Conservation (phyloP, 2,113 vertebrate species). For the Tauraco erythrolophus region DNA sequence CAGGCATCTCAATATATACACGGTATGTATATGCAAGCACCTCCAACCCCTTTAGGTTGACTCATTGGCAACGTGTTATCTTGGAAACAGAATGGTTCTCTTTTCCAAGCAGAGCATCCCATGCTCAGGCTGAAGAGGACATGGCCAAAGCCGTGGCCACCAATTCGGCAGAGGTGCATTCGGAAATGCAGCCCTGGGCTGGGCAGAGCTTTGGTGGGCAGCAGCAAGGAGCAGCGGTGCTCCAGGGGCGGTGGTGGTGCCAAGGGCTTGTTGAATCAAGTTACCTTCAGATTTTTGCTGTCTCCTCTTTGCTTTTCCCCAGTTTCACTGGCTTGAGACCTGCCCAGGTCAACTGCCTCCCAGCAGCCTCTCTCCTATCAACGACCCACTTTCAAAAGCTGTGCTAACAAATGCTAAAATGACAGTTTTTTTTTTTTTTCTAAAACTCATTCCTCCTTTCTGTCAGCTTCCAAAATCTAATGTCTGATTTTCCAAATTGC, state of each 20-base stretch:
- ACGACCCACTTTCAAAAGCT: neutral
- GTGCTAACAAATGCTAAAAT: neutral
- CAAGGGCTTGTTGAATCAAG: fast-evolving
- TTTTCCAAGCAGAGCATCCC: neutral
- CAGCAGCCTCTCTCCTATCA: neutral
- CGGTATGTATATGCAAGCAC: fast-evolving
- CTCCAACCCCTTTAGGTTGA: neutral
- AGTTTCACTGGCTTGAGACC: neutral
- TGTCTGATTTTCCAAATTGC: neutral
- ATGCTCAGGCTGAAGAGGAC: neutral
- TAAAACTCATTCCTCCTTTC: neutral
- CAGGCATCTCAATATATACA: fast-evolving
- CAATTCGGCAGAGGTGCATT: fast-evolving
- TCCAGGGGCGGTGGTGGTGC: fast-evolving
- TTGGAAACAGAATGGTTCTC: neutral
- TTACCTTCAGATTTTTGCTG: neutral
- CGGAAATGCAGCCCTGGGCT: neutral
- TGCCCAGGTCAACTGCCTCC: neutral
- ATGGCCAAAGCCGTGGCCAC: fast-evolving
- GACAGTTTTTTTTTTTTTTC: neutral
- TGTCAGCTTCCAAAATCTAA: neutral
- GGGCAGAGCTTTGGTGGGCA: neutral
- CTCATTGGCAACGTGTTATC: no score
- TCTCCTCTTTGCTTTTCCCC: neutral
- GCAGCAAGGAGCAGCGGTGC: neutral